Base-by-base conservation (phyloP, 2,797 vertebrate genomes). In the Phataginus tricuspis region DNA sequence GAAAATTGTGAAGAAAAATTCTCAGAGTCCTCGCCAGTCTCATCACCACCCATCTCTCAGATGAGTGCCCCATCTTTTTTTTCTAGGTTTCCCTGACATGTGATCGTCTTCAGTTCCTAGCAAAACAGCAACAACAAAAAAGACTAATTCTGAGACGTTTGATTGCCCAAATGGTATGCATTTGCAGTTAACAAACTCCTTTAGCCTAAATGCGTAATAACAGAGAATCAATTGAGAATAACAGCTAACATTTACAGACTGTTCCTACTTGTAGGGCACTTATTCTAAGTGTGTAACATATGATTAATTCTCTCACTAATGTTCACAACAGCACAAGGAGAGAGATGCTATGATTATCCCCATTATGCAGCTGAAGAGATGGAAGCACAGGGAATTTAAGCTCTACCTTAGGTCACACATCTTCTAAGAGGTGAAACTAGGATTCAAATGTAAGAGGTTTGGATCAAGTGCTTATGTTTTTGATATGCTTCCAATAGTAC, bases 141-240 rank as follows among this genome's bases (percentile, higher is more conserved):
- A 77, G 39, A 69, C 31, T 69, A 82, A 91, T 68, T 96, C 7
- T 78, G 84, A 75, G 21, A 87, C 16, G 7, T 86, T 34, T 49
- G 4, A 63, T 95, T 95, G 45, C 59, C 14, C 61, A 94, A 91
- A 89, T 51, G 18, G 61, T n/a, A 83, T 27, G 63, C 27, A 69
- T 63, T 91, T 96, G 21, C 14, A 91, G 66, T 63, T 89, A 90
- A 82, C 71, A 86, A 91, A 71, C n/a, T 86, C 34, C 45, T 90
- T 93, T 64, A 51, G 53, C 63, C 18, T 66, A 71, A 89, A 93
- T 57, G 31, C 57, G 5, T 23, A 92, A 66, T 45, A 94, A 72
- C 3, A 78, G 21, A 37, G 63, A 90, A 45, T 90, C 49, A 89
- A 31, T 78, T 87, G 86, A 92, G 64, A 90, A 19, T 92, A 92